Evolutionary conservation across 1,140 invertebrate species (phyloP).

Genomic region (Oryzaephilus surinamensis): DNA sequence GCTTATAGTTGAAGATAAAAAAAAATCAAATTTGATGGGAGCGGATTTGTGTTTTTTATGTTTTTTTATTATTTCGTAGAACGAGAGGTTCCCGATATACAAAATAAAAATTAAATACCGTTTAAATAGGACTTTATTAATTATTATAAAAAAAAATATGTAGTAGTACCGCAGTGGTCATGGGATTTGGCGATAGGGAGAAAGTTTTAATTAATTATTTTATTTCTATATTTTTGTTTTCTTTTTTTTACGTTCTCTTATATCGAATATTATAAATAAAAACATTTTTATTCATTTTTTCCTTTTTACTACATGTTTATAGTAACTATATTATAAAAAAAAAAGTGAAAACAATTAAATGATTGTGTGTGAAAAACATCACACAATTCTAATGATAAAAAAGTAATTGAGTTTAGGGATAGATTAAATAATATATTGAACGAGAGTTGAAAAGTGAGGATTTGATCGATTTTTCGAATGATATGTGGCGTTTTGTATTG

Average conservation of each 20-base stretch:
- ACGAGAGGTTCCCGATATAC: constrained; percentile 16
- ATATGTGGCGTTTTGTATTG: not conserved
- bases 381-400: no score
- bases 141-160: constrained; percentile 21
- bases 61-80: constrained; percentile 21
- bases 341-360: no score
- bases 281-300: constrained; percentile 11
- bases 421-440: no score
- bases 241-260: no score
- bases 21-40: constrained; percentile 4
- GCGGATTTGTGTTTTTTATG: constrained; percentile 17
- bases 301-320: constrained; percentile 24
- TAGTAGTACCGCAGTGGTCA: constrained; percentile 33
- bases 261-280: constrained; percentile 22
- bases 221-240: constrained; percentile 31
- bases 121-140: constrained; percentile 23
- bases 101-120: constrained; percentile 8
- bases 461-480: constrained; percentile 17
- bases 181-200: constrained; percentile 33
- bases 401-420: no score
- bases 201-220: constrained; percentile 30
- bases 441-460: constrained; percentile 23
- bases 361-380: no score
- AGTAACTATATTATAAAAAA: no score
- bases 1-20: constrained; percentile 32